These are phyloP conservation scores for Hycleus phaleratus DNA, from an alignment of 1,140 invertebrate genomes.

Conservation along the genomic window DNA sequence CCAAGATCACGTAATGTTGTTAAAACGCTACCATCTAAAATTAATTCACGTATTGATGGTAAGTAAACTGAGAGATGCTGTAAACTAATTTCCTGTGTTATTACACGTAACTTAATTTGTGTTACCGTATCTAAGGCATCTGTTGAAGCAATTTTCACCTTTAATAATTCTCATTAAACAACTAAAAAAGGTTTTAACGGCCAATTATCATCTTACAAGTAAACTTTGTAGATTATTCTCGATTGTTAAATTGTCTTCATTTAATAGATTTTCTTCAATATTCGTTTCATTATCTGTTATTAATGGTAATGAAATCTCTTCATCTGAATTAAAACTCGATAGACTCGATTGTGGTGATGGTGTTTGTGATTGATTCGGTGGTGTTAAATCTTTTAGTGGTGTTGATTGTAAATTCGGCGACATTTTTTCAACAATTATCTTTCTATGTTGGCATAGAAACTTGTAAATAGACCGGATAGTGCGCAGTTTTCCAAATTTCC, in stretches of 20 bases:
- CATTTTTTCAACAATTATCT: too few species aligned
- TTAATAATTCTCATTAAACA: conserved; percentile 12
- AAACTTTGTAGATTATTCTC: conserved; percentile 51
- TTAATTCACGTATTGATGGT: conserved; percentile 51
- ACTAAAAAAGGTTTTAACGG: conserved; percentile 7
- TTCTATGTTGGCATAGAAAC: too few species aligned
- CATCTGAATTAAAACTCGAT: too few species aligned
- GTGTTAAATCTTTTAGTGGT: too few species aligned
- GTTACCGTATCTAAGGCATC: conserved; percentile 51
- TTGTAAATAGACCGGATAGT: too few species aligned
- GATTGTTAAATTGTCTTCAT: conserved; percentile 34
- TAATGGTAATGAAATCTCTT: too few species aligned
- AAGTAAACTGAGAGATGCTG: conserved; percentile 51
- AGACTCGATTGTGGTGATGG: too few species aligned
- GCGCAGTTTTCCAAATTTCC: too few species aligned
- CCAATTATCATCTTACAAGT: conserved; percentile 40
- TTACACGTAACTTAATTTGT: conserved; percentile 52
- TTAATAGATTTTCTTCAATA: too few species aligned
- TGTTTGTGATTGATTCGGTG: too few species aligned
- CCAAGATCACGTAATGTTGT: conserved; percentile 57
- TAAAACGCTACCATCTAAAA: conserved; percentile 56
- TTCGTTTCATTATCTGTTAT: too few species aligned
- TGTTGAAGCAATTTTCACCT: conserved; percentile 47
- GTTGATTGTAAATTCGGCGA: too few species aligned
- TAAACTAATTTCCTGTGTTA: conserved; percentile 52